phyloP scores from a whole-genome alignment of 1,140 invertebrate genomes.

The Neuroterus valhalla region DNA sequence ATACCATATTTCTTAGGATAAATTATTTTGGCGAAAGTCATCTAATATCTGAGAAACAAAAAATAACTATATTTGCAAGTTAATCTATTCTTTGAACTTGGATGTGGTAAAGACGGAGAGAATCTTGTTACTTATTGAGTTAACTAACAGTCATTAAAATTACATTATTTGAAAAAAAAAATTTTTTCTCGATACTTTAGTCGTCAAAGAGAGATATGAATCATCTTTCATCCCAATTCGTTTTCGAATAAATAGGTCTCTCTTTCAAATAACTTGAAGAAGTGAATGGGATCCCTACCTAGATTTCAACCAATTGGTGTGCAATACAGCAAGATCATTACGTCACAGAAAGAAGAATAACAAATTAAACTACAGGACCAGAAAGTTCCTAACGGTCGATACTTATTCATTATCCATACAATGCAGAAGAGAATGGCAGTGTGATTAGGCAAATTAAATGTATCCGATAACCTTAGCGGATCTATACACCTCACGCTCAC shows the following conservation, averaged over 20 bases:
- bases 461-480: slow-evolving; percentile 17
- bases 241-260: neutral
- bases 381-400: slow-evolving; percentile 10
- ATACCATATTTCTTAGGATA: too few species aligned
- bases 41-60: too few species aligned
- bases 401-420: slow-evolving; percentile 15
- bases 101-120: too few species aligned
- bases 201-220: too few species aligned
- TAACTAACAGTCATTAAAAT: too few species aligned
- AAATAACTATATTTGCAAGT: too few species aligned
- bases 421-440: slow-evolving; percentile 10
- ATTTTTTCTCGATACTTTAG: too few species aligned
- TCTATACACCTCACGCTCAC: neutral
- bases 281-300: slow-evolving; percentile 20
- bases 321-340: neutral
- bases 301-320: neutral
- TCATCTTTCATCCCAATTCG: too few species aligned
- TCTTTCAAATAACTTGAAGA: neutral
- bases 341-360: slow-evolving; percentile 19
- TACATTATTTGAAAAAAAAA: too few species aligned
- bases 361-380: slow-evolving; percentile 5
- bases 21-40: too few species aligned
- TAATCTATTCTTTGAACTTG: too few species aligned
- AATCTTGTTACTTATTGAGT: too few species aligned
- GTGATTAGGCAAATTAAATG: slow-evolving; percentile 17